A percentile compares a stretch with the other conserved stretches of the same genome.
Conservation (phyloP, 2,797 vertebrate species). For the Eupleurogrammus muticus region DNA sequence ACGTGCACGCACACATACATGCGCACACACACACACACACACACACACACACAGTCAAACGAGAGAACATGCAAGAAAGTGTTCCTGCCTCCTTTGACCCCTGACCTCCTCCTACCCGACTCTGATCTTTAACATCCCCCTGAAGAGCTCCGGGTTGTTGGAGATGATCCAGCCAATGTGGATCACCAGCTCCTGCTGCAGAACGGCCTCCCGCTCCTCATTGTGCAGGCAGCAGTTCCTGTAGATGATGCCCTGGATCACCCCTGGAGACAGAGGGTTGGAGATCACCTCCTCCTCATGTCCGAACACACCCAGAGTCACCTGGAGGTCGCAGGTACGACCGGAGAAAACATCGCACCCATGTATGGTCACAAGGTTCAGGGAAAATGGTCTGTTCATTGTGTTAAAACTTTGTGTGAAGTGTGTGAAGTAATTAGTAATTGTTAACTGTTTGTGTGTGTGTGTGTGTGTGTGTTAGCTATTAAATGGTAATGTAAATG, state of each 20-base stretch:
- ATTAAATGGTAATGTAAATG: too few species aligned
- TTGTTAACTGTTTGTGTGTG: too few species aligned
- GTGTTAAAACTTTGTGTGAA: too few species aligned
- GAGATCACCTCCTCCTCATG: constrained; percentile 97
- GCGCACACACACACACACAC: neutral
- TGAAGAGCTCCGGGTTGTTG: constrained; percentile 94
- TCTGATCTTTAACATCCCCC: constrained; percentile 97
- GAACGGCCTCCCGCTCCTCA: constrained; percentile 92
- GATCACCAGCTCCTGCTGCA: constrained; percentile 98
- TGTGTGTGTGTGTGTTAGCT: too few species aligned
- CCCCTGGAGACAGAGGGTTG: constrained; percentile 94
- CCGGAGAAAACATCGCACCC: neutral
- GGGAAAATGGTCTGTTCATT: too few species aligned
- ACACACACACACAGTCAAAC: neutral
- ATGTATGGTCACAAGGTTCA: too few species aligned
- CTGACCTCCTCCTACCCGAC: constrained; percentile 87
- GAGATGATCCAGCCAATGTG: constrained; percentile 99
- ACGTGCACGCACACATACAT: neutral
- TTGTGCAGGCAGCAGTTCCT: constrained; percentile 88
- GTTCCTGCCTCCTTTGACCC: too few species aligned
- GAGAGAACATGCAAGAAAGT: too few species aligned
- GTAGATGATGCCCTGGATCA: constrained; percentile 97
- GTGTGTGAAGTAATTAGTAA: too few species aligned
- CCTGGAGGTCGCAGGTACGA: constrained; percentile 78
- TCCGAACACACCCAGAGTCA: constrained; percentile 97